Evolutionary conservation across 2,797 vertebrate species (phyloP).

Genomic region (Pangasius larnaudii): DNA sequence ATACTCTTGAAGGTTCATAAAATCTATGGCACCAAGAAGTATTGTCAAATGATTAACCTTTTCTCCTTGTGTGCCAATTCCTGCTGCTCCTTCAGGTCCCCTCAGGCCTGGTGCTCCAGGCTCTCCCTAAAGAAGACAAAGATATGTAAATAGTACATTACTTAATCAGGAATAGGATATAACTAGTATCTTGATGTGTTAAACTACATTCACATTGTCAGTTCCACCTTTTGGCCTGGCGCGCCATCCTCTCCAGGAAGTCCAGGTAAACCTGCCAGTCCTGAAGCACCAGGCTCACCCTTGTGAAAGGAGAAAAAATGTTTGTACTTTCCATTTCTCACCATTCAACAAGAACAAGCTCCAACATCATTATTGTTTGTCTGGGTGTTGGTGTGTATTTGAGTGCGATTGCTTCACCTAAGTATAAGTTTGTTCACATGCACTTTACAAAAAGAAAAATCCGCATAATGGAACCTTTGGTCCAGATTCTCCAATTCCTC

Average conservation of each 20-base stretch:
- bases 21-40: neutral
- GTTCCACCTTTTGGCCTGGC: conserved; percentile 87
- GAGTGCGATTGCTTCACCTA: neutral
- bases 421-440: neutral
- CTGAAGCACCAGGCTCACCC: conserved; percentile 86
- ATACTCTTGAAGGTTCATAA: neutral
- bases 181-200: neutral
- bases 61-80: conserved; percentile 86
- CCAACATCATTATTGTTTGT: neutral
- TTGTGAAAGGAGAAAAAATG: conserved; percentile 59
- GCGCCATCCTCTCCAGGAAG: conserved; percentile 91
- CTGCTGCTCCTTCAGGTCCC: conserved; percentile 82
- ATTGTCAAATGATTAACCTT: conserved; percentile 73
- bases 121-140: conserved; percentile 78
- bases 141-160: neutral
- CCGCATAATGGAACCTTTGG: conserved; percentile 75
- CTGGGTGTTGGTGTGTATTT: neutral
- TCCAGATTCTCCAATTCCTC: conserved; percentile 82
- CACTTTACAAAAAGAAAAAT: neutral
- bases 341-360: neutral
- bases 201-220: neutral
- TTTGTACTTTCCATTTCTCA: neutral
- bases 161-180: neutral
- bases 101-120: conserved; percentile 81
- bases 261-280: conserved; percentile 84